Percentiles rank a stretch among this genome's conserved stretches.
Evolutionary conservation across 2,888 invertebrate genomes (phyloP).

Genomic region (Apodemia duryi): DNA sequence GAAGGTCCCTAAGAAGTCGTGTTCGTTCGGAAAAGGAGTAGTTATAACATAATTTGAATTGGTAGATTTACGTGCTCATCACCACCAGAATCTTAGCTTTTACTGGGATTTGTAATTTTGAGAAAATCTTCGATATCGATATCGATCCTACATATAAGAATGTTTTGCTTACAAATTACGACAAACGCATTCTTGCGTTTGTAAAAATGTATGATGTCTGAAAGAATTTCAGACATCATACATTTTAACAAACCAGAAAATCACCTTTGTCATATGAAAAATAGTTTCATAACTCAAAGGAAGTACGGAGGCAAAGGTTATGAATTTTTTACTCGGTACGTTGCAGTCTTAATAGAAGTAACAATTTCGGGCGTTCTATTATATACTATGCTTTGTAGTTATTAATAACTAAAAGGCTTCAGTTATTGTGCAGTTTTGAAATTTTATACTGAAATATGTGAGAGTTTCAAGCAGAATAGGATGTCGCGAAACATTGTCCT

Average conservation of each 20-base stretch:
- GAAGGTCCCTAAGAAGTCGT: no score
- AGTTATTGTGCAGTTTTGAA: neutral
- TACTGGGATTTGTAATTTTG: no score
- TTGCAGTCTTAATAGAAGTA: constrained; percentile 16
- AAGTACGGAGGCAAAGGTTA: constrained; percentile 18
- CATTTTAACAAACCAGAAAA: neutral
- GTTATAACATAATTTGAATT: no score
- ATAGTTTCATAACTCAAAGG: constrained; percentile 7
- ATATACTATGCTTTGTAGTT: constrained; percentile 6
- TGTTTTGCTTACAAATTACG: no score
- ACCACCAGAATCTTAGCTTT: no score
- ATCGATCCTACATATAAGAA: no score
- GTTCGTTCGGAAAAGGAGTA: no score
- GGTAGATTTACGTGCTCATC: no score
- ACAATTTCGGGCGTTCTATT: constrained; percentile 15
- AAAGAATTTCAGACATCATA: neutral
- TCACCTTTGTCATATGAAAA: constrained; percentile 13
- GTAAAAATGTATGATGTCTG: no score
- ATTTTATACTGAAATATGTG: neutral
- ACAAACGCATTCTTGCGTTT: neutral
- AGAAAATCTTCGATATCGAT: no score
- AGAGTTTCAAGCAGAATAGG: neutral
- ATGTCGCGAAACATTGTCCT: no score
- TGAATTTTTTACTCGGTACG: constrained; percentile 19
- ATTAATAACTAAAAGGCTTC: neutral